Conservation (phyloP, 2,888 invertebrate genomes). For the Hydroisotoma schaefferi region DNA sequence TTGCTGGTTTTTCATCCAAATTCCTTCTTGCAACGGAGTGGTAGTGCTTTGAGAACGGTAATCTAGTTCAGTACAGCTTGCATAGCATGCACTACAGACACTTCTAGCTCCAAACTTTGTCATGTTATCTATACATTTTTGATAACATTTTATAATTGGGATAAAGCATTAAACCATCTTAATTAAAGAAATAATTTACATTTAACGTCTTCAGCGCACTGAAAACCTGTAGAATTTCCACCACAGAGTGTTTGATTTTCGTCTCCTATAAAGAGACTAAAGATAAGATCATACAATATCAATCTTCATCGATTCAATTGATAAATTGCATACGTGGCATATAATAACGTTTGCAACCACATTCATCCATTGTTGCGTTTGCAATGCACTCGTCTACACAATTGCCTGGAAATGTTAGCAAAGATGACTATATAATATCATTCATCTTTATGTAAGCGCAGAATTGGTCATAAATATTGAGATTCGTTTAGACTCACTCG, state of each 20-base stretch:
- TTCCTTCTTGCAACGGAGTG: constrained; percentile 9
- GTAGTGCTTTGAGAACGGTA: constrained; percentile 28
- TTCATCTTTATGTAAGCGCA: background rate
- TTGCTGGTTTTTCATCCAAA: constrained; percentile 17
- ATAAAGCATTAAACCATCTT: background rate
- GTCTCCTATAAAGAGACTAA: constrained; percentile 26
- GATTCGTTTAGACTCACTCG: background rate
- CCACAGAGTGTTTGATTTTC: constrained; percentile 30
- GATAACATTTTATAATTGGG: too few species aligned
- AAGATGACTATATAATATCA: background rate
- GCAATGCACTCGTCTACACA: constrained; percentile 45
- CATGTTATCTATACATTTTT: constrained; percentile 15
- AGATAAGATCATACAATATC: background rate
- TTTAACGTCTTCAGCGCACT: constrained; percentile 35
- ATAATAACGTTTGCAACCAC: constrained; percentile 41
- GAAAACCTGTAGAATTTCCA: constrained; percentile 14
- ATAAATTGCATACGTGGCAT: constrained; percentile 42
- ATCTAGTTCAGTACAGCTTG: constrained; percentile 30
- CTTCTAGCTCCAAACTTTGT: constrained; percentile 22
- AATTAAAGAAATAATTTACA: constrained; percentile 17
- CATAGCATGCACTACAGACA: constrained; percentile 22
- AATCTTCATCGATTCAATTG: background rate
- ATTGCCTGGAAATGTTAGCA: constrained; percentile 34
- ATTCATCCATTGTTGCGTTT: constrained; percentile 24
- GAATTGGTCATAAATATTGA: background rate